Conservation (phyloP, 2,113 vertebrate genomes). For the Psophia crepitans region DNA sequence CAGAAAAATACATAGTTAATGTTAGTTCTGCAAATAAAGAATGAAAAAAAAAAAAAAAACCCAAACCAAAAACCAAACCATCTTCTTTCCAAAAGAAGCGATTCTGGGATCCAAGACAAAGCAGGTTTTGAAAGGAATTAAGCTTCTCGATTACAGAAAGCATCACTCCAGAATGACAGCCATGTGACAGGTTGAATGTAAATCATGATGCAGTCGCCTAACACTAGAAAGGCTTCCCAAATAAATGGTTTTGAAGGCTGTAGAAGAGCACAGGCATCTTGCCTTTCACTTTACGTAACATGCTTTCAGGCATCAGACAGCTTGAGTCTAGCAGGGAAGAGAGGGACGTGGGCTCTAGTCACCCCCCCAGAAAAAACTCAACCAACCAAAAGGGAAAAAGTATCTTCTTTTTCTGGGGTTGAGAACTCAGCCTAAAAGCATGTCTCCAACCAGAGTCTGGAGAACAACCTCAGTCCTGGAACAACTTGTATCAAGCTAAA, state of each 20-base stretch:
- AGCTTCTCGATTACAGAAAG: not conserved
- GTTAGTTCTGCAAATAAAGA: constrained; percentile 63
- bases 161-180: not conserved
- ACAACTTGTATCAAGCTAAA: not conserved
- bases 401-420: constrained; percentile 69
- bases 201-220: not conserved
- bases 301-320: not conserved
- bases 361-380: no score
- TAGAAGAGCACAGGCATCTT: not conserved
- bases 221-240: not conserved
- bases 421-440: constrained; percentile 52
- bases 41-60: not conserved
- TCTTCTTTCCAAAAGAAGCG: not conserved
- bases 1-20: constrained; percentile 80
- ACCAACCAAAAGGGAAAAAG: not conserved
- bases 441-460: not conserved
- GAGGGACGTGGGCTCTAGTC: not conserved
- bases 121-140: not conserved
- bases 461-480: not conserved
- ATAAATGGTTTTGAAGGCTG: not conserved
- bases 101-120: not conserved
- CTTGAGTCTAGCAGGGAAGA: not conserved
- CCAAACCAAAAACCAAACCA: not conserved
- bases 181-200: not conserved
- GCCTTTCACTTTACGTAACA: not conserved